These are phyloP conservation scores for Furnarius figulus DNA, from an alignment of 2,113 vertebrate species.

Conservation along the genomic window DNA sequence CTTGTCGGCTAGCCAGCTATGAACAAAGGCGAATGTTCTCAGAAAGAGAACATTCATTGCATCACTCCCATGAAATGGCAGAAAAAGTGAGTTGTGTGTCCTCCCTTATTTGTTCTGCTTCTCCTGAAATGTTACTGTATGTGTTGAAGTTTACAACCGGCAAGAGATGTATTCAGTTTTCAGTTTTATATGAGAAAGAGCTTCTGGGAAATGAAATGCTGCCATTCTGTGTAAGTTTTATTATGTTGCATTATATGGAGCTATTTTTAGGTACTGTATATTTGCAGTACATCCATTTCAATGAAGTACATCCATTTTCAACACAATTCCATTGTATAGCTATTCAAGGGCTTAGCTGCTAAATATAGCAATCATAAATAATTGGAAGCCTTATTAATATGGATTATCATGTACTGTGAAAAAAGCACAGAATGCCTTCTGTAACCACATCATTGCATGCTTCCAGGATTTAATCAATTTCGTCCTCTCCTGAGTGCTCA, in stretches of 20 bases:
- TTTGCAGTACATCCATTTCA: constrained; percentile 66
- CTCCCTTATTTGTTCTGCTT: constrained; percentile 13
- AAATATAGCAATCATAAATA: constrained; percentile 71
- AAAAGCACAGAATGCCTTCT: constrained; percentile 56
- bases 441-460: constrained; percentile 56
- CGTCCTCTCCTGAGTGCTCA: constrained; percentile 46
- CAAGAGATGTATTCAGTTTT: not conserved
- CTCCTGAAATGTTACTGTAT: not conserved
- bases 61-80: constrained; percentile 98
- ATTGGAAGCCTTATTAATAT: constrained; percentile 66
- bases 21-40: constrained; percentile 99
- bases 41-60: constrained; percentile 95
- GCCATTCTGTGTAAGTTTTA: constrained; percentile 28
- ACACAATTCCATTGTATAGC: constrained; percentile 53
- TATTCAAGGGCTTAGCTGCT: constrained; percentile 54
- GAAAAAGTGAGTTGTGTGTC: constrained; percentile 86
- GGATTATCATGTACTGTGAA: constrained; percentile 43
- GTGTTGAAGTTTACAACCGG: not conserved
- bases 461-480: constrained; percentile 68
- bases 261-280: constrained; percentile 34
- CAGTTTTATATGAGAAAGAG: constrained; percentile 1
- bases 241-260: constrained; percentile 7
- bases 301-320: constrained; percentile 62
- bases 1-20: constrained; percentile 95
- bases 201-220: constrained; percentile 32